Evolutionary conservation across 2,888 invertebrate species (phyloP).

Genomic region (Zaprionus lineosus): DNA sequence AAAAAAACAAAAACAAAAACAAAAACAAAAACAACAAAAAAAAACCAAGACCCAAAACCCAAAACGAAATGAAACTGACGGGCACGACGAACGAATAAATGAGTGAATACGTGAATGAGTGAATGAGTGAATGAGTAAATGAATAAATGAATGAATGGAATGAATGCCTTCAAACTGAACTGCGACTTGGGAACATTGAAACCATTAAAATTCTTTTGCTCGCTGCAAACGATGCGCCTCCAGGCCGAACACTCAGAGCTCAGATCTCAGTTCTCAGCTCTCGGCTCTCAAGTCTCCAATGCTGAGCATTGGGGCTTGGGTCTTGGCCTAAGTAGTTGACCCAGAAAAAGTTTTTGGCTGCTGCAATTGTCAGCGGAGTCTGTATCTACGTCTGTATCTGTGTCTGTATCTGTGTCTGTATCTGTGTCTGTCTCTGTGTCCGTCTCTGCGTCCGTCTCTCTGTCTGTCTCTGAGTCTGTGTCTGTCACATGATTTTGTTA

Average conservation of each 20-base stretch:
- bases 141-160: constrained; percentile 41
- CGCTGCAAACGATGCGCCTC: constrained; percentile 64
- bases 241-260: constrained; percentile 40
- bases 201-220: constrained; percentile 70
- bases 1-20: constrained; percentile 22
- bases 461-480: constrained; percentile 15
- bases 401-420: constrained; percentile 15
- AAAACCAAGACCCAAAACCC: constrained; percentile 9
- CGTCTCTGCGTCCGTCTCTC: constrained; percentile 17
- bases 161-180: constrained; percentile 15
- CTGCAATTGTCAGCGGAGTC: constrained; percentile 24
- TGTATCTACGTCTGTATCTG: no score
- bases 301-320: no score
- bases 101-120: constrained; percentile 36
- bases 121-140: constrained; percentile 48
- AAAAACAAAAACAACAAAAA: constrained; percentile 10
- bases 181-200: constrained; percentile 61
- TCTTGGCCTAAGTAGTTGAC: constrained; percentile 57
- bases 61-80: constrained; percentile 63
- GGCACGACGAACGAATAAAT: constrained; percentile 65
- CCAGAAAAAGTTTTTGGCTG: constrained; percentile 54
- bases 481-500: constrained; percentile 30
- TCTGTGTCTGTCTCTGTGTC: constrained; percentile 6
- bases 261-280: constrained; percentile 31
- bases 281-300: constrained; percentile 1